Conservation (phyloP, 2,888 invertebrate genomes). For the Platycnemis pennipes region DNA sequence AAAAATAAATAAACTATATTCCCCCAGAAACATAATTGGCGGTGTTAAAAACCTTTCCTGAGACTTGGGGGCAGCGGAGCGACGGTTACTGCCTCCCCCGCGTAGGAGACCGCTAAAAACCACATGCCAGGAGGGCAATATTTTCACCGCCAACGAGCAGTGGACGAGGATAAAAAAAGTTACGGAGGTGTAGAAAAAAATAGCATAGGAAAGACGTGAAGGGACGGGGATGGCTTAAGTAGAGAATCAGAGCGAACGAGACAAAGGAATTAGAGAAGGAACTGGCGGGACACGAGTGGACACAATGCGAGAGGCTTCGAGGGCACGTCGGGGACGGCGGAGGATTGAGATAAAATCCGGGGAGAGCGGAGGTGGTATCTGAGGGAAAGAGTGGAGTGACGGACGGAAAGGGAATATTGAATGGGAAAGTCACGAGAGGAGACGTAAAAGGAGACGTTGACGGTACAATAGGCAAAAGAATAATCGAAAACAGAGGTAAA, state of each 20-base stretch:
- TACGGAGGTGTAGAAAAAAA: neutral
- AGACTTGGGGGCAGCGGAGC: too few relatives aligned
- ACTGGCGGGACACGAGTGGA: too few relatives aligned
- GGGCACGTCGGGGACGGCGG: neutral
- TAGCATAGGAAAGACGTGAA: neutral
- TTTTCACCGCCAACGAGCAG: neutral
- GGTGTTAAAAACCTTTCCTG: neutral
- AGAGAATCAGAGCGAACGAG: neutral
- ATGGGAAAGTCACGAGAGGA: too few relatives aligned
- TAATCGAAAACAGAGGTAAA: too few relatives aligned
- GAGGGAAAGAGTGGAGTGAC: too few relatives aligned
- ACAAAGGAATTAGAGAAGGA: neutral
- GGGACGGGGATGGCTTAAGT: neutral
- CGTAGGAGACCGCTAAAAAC: neutral
- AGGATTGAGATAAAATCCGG: too few relatives aligned
- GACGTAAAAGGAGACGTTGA: too few relatives aligned
- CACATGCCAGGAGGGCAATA: neutral
- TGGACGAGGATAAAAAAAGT: neutral
- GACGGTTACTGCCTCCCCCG: neutral
- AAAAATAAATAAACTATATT: neutral
- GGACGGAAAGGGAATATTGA: too few relatives aligned
- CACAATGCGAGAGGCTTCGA: neutral
- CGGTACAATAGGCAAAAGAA: too few relatives aligned
- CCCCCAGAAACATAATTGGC: neutral
- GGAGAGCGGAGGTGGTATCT: too few relatives aligned